Percentiles rank a stretch among this genome's conserved stretches.
These are phyloP conservation scores for Drosophila pegasa DNA, from an alignment of 2,888 invertebrate genomes.

Conservation along the genomic window DNA sequence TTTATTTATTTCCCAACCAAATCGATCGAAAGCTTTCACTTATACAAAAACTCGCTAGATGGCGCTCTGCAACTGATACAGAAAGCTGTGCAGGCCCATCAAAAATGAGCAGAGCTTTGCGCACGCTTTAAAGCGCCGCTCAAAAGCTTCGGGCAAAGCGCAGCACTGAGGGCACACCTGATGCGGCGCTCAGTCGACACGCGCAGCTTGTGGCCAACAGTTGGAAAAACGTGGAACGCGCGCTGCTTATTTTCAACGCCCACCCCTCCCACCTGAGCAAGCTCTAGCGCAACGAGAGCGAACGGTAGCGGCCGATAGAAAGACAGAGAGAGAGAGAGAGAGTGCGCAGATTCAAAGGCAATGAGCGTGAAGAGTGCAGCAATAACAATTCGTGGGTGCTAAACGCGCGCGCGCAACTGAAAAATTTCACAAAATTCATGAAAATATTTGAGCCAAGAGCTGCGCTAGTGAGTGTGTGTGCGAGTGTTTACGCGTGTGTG, in stretches of 20 bases:
- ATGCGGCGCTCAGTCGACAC: slow-evolving; percentile 60
- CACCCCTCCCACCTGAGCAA: slow-evolving; percentile 33
- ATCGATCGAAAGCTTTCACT: slow-evolving; percentile 9
- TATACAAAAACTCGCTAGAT: slow-evolving; percentile 10
- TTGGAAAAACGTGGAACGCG: slow-evolving; percentile 51
- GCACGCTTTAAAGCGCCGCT: slow-evolving; percentile 32
- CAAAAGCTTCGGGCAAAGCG: slow-evolving; percentile 9
- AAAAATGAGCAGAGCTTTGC: not conserved
- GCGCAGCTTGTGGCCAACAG: slow-evolving; percentile 71
- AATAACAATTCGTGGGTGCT: slow-evolving; percentile 59
- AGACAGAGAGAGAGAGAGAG: slow-evolving; percentile 21
- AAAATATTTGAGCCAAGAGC: slow-evolving; percentile 55
- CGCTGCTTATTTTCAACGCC: slow-evolving; percentile 51
- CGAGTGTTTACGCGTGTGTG: slow-evolving; percentile 14
- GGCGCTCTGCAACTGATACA: slow-evolving; percentile 13
- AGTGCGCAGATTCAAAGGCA: slow-evolving; percentile 30
- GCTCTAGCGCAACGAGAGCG: slow-evolving; percentile 23
- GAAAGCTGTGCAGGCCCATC: slow-evolving; percentile 5
- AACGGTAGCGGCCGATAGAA: slow-evolving; percentile 19
- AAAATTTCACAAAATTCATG: slow-evolving; percentile 53
- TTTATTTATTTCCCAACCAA: slow-evolving; percentile 34
- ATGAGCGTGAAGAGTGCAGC: slow-evolving; percentile 29
- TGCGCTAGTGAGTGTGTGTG: slow-evolving; percentile 28
- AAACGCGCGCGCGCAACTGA: slow-evolving; percentile 66
- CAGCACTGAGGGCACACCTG: slow-evolving; percentile 18